These are phyloP conservation scores for Asteroscopus sphinx DNA, from an alignment of 2,888 invertebrate genomes.

Conservation along the genomic window DNA sequence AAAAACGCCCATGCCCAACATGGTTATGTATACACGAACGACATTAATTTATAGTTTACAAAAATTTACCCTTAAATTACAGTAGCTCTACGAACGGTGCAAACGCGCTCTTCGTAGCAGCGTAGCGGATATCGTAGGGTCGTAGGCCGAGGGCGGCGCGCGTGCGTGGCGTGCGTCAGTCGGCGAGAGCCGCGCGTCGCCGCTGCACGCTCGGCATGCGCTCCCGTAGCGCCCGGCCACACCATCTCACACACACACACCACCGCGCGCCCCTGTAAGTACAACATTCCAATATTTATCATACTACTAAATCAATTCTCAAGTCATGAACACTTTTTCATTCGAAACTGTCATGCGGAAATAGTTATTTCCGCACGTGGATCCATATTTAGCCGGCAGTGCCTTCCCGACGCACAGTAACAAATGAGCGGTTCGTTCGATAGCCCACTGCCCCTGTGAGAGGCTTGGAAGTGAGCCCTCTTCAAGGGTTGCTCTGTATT, in stretches of 20 bases:
- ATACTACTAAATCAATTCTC: slow-evolving; percentile 1
- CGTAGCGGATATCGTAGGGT: slow-evolving; percentile 59
- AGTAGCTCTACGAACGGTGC: slow-evolving; percentile 48
- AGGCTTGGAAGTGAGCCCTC: slow-evolving; percentile 74
- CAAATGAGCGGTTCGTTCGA: slow-evolving; percentile 87
- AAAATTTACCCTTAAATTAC: slow-evolving; percentile 36
- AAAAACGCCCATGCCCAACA: slow-evolving; percentile 21
- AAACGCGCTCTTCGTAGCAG: slow-evolving; percentile 66
- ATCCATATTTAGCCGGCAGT: slow-evolving; percentile 73
- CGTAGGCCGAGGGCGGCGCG: slow-evolving; percentile 65
- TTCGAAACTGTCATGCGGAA: slow-evolving; percentile 65
- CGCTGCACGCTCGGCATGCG: slow-evolving; percentile 82
- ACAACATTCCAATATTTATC: slow-evolving; percentile 38
- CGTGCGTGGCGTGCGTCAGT: slow-evolving; percentile 87
- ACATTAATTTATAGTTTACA: slow-evolving; percentile 45
- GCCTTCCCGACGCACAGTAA: slow-evolving; percentile 79
- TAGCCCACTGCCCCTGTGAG: slow-evolving; percentile 90
- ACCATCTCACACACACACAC: slow-evolving; percentile 67
- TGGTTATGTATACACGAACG: slow-evolving; percentile 17
- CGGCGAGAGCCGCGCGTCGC: slow-evolving; percentile 82
- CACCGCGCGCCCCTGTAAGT: slow-evolving; percentile 89
- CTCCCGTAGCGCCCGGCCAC: slow-evolving; percentile 64
- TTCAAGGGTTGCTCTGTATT: slow-evolving; percentile 82
- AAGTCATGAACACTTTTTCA: slow-evolving; percentile 57
- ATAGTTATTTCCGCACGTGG: slow-evolving; percentile 82